These are phyloP conservation scores for Cheilosia impressa DNA, from an alignment of 2,888 invertebrate species.

Conservation along the genomic window DNA sequence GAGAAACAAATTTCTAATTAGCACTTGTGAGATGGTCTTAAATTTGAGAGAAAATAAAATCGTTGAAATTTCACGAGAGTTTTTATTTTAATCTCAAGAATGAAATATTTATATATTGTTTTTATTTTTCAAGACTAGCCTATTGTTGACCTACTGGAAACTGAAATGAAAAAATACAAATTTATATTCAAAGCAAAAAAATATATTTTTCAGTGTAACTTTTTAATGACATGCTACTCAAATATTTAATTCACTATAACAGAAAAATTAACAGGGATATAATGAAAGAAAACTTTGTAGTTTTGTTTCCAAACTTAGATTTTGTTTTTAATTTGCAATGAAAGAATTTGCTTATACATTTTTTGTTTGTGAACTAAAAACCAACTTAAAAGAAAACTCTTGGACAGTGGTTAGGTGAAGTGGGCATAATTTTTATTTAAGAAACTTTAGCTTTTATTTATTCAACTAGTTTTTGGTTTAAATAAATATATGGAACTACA, in stretches of 20 bases:
- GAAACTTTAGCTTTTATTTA: conserved; percentile 17
- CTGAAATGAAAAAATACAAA: conserved; percentile 17
- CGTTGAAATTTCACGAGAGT: conserved; percentile 20
- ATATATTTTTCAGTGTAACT: conserved; percentile 30
- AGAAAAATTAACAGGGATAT: conserved; percentile 26
- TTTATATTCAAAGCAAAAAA: conserved; percentile 61
- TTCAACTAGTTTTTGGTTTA: conserved; percentile 45
- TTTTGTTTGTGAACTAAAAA: conserved; percentile 39
- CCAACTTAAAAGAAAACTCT: conserved; percentile 30
- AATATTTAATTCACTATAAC: conserved; percentile 29
- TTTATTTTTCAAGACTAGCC: conserved; percentile 47
- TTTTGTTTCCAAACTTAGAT: conserved; percentile 10
- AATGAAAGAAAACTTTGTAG: conserved; percentile 28
- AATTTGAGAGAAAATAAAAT: conserved; percentile 61
- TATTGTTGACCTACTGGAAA: conserved; percentile 49
- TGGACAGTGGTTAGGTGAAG: conserved; percentile 52
- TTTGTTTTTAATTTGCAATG: conserved; percentile 48
- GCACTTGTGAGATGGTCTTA: conserved; percentile 84
- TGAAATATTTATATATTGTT: conserved; percentile 40
- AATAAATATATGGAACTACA: conserved; percentile 77
- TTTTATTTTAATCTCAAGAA: conserved; percentile 34
- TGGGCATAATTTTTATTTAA: conserved; percentile 18
- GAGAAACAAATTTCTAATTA: conserved; percentile 80
- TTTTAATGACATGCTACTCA: conserved; percentile 65
- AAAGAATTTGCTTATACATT: conserved; percentile 50